Evolutionary conservation across 1,140 invertebrate species (phyloP).

Genomic region (Trissolcus basalis): DNA sequence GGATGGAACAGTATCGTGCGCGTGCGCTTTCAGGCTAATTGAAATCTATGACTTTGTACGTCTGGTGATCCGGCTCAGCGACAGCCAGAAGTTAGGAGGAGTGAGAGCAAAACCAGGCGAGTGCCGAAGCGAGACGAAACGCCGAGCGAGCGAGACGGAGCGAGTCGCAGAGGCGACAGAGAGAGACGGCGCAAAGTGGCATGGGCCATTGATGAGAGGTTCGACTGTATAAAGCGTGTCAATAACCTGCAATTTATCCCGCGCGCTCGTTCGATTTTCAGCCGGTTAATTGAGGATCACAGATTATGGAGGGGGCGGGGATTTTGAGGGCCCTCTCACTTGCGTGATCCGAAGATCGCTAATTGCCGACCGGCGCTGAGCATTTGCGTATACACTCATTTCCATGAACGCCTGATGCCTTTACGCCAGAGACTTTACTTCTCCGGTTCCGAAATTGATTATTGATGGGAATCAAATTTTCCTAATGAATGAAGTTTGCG

Average conservation of each 20-base stretch:
- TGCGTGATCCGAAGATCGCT: slow-evolving; percentile 19
- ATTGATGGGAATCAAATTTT: no score
- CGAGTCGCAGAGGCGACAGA: slow-evolving; percentile 2
- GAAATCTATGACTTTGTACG: slow-evolving; percentile 72
- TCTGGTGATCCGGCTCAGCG: slow-evolving; percentile 20
- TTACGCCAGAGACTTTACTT: no score
- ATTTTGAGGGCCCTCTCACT: slow-evolving; percentile 38
- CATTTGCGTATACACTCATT: slow-evolving; percentile 17
- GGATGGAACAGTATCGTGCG: slow-evolving; percentile 26
- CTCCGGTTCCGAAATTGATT: no score
- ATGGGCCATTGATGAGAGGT: slow-evolving; percentile 60
- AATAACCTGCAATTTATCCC: slow-evolving; percentile 65
- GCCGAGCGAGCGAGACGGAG: slow-evolving; percentile 3
- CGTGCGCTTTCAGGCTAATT: slow-evolving; percentile 64
- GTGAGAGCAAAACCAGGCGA: not conserved
- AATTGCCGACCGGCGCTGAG: slow-evolving; percentile 23
- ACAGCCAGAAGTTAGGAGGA: not conserved
- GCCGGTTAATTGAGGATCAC: slow-evolving; percentile 60
- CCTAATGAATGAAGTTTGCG: no score
- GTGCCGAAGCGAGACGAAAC: not conserved
- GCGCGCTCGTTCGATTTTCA: slow-evolving; percentile 56
- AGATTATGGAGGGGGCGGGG: slow-evolving; percentile 19
- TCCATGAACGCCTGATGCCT: not conserved
- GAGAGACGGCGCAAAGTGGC: slow-evolving; percentile 24
- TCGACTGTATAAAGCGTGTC: slow-evolving; percentile 53